Conservation (phyloP, 1,140 invertebrate species). For the Formica selysi region DNA sequence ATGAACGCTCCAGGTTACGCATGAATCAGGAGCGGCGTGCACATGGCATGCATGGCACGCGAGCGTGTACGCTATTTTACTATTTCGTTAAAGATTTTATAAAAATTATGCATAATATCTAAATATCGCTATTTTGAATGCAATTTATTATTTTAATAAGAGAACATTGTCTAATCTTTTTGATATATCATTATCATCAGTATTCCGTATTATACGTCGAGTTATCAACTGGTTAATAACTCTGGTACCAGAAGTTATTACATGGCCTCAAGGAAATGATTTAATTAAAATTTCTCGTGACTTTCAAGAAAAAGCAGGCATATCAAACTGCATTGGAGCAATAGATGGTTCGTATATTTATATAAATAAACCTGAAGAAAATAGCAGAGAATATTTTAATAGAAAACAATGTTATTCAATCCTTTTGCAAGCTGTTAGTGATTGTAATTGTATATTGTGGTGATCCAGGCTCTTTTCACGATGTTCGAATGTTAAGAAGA, state of each 20-base stretch:
- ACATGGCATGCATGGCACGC: too few species aligned
- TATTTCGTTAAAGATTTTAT: too few species aligned
- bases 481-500: background rate
- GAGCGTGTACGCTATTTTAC: too few species aligned
- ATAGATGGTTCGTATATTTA: background rate
- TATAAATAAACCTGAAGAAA: constrained; percentile 1
- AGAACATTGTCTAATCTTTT: background rate
- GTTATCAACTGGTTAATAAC: background rate
- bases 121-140: too few species aligned
- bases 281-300: background rate
- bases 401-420: constrained; percentile 8
- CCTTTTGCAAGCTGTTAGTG: background rate
- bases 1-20: too few species aligned
- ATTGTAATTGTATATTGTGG: background rate
- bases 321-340: background rate
- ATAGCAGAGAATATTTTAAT: background rate
- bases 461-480: background rate
- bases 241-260: background rate
- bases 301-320: background rate
- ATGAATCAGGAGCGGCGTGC: too few species aligned
- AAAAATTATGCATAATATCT: too few species aligned
- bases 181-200: background rate
- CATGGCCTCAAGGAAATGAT: background rate
- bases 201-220: constrained; percentile 1
- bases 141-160: too few species aligned